phyloP scores from a whole-genome alignment of 2,888 invertebrate species.

The Phyllotreta cruciferae region DNA sequence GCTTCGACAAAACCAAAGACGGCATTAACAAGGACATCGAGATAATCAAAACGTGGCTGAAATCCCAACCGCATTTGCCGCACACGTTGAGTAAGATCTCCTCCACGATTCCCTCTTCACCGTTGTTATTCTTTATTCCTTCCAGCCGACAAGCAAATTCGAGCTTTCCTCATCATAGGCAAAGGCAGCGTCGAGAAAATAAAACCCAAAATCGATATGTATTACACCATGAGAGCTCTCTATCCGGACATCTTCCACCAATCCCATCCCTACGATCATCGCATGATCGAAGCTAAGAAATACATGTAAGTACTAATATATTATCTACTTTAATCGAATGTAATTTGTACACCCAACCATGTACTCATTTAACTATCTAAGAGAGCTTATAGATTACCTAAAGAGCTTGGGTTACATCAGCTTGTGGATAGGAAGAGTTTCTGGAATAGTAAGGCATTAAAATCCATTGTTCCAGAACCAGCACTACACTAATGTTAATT shows the following conservation, averaged over 20 bases:
- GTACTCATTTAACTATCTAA: no score
- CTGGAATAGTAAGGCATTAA: no score
- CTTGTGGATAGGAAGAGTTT: no score
- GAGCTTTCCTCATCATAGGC: slow-evolving; percentile 27
- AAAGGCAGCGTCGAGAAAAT: slow-evolving; percentile 39
- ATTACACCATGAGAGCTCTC: slow-evolving; percentile 35
- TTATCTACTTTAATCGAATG: no score
- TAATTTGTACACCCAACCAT: not conserved
- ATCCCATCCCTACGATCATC: slow-evolving; percentile 23
- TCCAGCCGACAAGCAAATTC: slow-evolving; percentile 31
- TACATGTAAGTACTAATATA: slow-evolving; percentile 24
- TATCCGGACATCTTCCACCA: slow-evolving; percentile 35
- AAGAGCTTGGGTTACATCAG: no score
- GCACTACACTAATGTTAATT: no score
- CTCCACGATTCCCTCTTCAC: not conserved
- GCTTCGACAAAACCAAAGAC: slow-evolving; percentile 17
- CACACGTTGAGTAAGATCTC: slow-evolving; percentile 17
- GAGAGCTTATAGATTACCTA: no score
- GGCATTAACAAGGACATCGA: slow-evolving; percentile 24
- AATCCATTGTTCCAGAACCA: no score
- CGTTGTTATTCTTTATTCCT: slow-evolving; percentile 7
- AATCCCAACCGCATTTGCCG: slow-evolving; percentile 24
- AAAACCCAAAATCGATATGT: slow-evolving; percentile 39
- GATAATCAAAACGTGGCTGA: slow-evolving; percentile 12
- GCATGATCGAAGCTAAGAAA: slow-evolving; percentile 26